Evolutionary conservation across 1,140 invertebrate genomes (phyloP).

Genomic region (Drosophila sproati): DNA sequence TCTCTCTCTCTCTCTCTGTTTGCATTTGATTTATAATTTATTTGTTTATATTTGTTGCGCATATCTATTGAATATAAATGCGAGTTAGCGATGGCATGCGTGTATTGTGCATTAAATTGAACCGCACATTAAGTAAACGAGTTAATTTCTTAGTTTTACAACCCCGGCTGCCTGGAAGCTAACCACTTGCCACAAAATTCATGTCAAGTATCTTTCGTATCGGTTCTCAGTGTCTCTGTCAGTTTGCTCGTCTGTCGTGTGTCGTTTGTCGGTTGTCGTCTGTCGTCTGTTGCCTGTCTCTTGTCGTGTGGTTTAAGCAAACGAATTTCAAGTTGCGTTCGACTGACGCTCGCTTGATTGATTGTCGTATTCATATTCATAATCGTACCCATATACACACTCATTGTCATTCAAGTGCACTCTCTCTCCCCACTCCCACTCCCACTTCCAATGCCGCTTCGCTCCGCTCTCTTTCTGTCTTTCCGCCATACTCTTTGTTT

Average conservation of each 20-base stretch:
- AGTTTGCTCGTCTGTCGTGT: neutral
- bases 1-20: too few relatives aligned
- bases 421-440: neutral
- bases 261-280: neutral
- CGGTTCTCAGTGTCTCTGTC: conserved; percentile 3
- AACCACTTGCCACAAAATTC: conserved; percentile 46
- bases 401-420: conserved; percentile 57
- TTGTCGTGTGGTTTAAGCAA: conserved; percentile 29
- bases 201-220: conserved; percentile 62
- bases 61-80: conserved; percentile 3
- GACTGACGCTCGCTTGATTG: conserved; percentile 65
- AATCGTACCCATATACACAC: conserved; percentile 49
- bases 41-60: neutral
- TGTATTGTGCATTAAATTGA: conserved; percentile 3
- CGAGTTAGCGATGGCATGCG: neutral
- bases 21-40: conserved; percentile 12
- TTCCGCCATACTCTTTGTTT: conserved; percentile 16
- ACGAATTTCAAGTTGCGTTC: conserved; percentile 41
- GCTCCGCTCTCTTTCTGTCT: too few relatives aligned
- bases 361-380: conserved; percentile 67
- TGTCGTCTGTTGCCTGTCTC: neutral
- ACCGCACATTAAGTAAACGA: conserved; percentile 24
- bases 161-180: conserved; percentile 4
- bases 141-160: conserved; percentile 13
- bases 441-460: neutral